Evolutionary conservation across 2,888 invertebrate species (phyloP), one percentile per base, ranked within the genome.

Genomic region (Meganola albula): DNA sequence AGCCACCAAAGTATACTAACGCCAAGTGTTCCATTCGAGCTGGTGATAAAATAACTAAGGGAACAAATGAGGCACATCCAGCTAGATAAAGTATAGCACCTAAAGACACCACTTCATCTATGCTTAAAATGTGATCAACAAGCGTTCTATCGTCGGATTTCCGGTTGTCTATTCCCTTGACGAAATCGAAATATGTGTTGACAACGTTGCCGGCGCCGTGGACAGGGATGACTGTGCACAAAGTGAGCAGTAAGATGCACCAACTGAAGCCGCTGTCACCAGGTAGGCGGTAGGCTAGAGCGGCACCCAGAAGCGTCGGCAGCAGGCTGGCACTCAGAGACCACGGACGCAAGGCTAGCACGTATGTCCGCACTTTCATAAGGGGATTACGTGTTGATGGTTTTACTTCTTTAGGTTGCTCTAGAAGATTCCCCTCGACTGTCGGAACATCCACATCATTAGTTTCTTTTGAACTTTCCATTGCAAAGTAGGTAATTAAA

Each of bases 131-230:
- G 54, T 95, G 93, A 82, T 98, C 98, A n/a, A 98, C 97, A 33
- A 98, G 86, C 51, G 96, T 97, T 63, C 97, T 89, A 68, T 98
- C 98, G 66, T 98, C 97, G 51, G 96, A 95, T 82, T 94, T 96
- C 43, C 94, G 89, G 68, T 93, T 94, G 74, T 98, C 98, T 34
- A 98, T 96, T 26, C 95, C 98, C 83, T 95, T 95, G 16, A 95
- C 91, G 68, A 94, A 98, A 76, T 98, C 98, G 71, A 93, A 98
- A 73, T 97, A 98, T 0, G 98, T 98, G 74, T 98, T 98, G 12
- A 98, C 97, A 22, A 98, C 92, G 78, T 98, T 98, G 31, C 97
- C 98, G 40, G 98, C 98, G 40, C 97, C 96, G 69, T 98, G 98
- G 2, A 98, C 98, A 1, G 94, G 94, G 38, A 97, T 88, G 11